phyloP scores from a whole-genome alignment of 2,113 vertebrate species.

The Xenotilapia caudafasciata region DNA sequence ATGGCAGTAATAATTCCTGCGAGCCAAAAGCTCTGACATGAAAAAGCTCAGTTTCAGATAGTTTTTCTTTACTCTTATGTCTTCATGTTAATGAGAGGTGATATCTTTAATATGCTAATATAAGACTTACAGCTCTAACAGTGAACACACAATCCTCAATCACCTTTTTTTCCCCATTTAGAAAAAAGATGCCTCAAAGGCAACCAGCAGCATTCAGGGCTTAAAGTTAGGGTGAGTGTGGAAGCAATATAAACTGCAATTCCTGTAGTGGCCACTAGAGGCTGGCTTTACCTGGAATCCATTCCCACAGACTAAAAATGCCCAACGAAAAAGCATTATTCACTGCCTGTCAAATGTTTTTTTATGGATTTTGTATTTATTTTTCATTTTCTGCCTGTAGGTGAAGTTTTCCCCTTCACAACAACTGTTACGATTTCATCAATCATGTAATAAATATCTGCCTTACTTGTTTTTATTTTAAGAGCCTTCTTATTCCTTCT shows the following conservation, averaged over 20 bases:
- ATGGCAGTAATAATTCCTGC: not conserved
- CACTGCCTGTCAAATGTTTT: not conserved
- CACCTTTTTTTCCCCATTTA: rapidly evolving
- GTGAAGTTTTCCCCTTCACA: not conserved
- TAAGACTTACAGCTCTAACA: not conserved
- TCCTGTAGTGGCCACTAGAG: not conserved
- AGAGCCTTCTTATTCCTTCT: not conserved
- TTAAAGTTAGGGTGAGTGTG: not conserved
- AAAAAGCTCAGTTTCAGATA: not conserved
- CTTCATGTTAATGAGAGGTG: not conserved
- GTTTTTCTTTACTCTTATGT: not conserved
- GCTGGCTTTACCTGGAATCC: not conserved
- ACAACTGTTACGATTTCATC: rapidly evolving
- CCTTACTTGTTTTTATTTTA: not conserved
- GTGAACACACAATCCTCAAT: not conserved
- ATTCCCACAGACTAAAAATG: not conserved
- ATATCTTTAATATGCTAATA: not conserved
- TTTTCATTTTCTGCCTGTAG: not conserved
- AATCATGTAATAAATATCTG: not conserved
- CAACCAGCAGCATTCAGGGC: not conserved
- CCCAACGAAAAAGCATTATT: not conserved
- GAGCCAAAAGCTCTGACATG: not conserved
- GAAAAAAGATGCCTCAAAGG: not conserved
- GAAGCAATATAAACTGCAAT: not conserved
- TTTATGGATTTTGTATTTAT: not conserved